A percentile compares a stretch with the other conserved stretches of the same genome.
phyloP scores from a whole-genome alignment of 2,888 invertebrate genomes.

The Drosophila lacicola region DNA sequence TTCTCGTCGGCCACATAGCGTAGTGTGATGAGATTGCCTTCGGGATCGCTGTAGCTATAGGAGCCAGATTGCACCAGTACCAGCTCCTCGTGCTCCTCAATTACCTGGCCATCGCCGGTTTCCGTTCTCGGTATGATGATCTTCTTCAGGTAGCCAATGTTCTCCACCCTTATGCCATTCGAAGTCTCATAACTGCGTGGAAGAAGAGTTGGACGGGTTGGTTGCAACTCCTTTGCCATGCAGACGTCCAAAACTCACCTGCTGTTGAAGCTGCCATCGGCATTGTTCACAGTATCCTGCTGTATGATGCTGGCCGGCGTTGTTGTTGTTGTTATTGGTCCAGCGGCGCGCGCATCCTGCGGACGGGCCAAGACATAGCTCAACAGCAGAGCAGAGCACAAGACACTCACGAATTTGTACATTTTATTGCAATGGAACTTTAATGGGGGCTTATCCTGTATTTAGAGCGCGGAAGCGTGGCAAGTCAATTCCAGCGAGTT shows the following conservation, averaged over 20 bases:
- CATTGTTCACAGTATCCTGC: conserved; percentile 85
- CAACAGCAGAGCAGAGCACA: conserved; percentile 73
- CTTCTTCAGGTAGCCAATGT: conserved; percentile 89
- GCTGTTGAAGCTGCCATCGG: conserved; percentile 86
- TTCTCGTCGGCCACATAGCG: conserved; percentile 90
- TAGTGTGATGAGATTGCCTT: conserved; percentile 88
- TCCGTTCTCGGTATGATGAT: conserved; percentile 85
- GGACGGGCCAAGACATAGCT: conserved; percentile 77
- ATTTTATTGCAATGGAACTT: conserved; percentile 43
- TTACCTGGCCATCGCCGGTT: conserved; percentile 84
- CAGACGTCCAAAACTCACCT: conserved; percentile 77
- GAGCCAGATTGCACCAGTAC: conserved; percentile 88
- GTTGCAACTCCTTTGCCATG: neutral
- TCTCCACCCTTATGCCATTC: conserved; percentile 91
- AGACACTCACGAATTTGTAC: conserved; percentile 73
- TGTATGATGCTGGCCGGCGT: conserved; percentile 86
- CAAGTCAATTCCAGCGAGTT: conserved; percentile 59
- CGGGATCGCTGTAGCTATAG: conserved; percentile 90
- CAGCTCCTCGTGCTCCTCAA: conserved; percentile 87
- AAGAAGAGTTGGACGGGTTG: neutral
- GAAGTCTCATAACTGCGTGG: conserved; percentile 90
- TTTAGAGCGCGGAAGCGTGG: conserved; percentile 35
- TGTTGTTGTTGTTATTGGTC: conserved; percentile 67
- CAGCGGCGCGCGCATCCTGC: conserved; percentile 67
- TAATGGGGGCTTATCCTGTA: conserved; percentile 24